Evolutionary conservation across 23 tunicate genomes (phyloP).

Genomic region (Ascidia mentula): DNA sequence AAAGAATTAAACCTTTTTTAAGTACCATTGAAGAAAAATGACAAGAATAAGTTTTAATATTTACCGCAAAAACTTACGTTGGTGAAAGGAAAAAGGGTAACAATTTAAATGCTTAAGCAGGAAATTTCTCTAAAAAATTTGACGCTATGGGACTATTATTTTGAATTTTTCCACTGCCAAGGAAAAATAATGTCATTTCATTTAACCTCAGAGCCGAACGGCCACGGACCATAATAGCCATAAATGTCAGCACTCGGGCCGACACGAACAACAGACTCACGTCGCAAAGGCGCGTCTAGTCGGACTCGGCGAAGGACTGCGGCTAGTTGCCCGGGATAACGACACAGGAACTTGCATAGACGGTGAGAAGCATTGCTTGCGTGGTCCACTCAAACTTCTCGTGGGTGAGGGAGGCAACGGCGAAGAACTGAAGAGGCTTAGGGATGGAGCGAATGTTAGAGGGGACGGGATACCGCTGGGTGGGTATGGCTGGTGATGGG

Average conservation of each 20-base stretch:
- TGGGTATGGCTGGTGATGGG: slow-evolving; percentile 37
- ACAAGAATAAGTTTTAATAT: no score
- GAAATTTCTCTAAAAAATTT: no score
- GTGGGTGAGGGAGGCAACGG: slow-evolving; percentile 88
- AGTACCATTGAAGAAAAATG: no score
- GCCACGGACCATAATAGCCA: no score
- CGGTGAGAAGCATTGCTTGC: slow-evolving; percentile 90
- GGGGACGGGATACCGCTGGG: slow-evolving; percentile 77
- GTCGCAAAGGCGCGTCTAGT: slow-evolving; percentile 75
- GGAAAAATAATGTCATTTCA: no score
- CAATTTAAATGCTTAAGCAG: no score
- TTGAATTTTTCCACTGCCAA: no score
- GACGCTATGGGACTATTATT: no score
- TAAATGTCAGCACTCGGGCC: neutral
- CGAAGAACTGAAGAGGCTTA: slow-evolving; percentile 34
- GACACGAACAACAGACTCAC: slow-evolving; percentile 38
- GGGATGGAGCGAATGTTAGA: slow-evolving; percentile 53
- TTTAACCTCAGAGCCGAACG: no score
- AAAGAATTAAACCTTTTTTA: no score
- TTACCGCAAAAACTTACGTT: no score
- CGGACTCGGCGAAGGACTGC: slow-evolving; percentile 92
- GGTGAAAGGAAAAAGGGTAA: no score
- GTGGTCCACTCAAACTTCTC: slow-evolving; percentile 50
- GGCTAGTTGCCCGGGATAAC: slow-evolving; percentile 45
- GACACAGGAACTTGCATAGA: slow-evolving; percentile 80